Conservation (phyloP, 2,888 invertebrate species). For the Hololepta plana region DNA sequence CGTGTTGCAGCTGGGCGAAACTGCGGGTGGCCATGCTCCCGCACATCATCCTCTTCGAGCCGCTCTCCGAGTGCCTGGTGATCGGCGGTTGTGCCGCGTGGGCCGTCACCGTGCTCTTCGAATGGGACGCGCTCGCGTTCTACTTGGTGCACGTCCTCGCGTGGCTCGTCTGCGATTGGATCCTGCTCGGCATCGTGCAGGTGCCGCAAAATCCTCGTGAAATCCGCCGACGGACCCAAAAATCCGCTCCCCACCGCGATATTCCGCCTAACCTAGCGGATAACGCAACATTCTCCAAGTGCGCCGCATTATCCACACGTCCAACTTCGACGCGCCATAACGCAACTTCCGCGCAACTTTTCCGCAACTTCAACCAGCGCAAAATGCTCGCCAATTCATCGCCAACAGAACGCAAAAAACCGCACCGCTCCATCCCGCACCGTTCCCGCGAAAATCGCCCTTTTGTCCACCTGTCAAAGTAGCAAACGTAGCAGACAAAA, state of each 20-base stretch:
- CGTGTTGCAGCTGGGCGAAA: slow-evolving; percentile 69
- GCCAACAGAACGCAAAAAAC: too few species aligned
- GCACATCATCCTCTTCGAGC: slow-evolving; percentile 77
- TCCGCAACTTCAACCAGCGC: too few species aligned
- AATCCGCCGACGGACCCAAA: neutral
- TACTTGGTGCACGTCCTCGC: slow-evolving; percentile 80
- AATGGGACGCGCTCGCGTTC: slow-evolving; percentile 79
- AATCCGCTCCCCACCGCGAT: neutral
- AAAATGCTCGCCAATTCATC: too few species aligned
- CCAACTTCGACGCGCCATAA: too few species aligned
- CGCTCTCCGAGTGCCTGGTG: slow-evolving; percentile 87
- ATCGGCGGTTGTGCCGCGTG: slow-evolving; percentile 83
- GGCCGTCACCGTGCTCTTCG: slow-evolving; percentile 66
- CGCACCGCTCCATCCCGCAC: too few species aligned
- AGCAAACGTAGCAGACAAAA: too few species aligned
- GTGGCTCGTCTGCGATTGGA: slow-evolving; percentile 95
- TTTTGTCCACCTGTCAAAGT: too few species aligned
- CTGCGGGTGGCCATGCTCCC: slow-evolving; percentile 92
- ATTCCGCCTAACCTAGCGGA: neutral
- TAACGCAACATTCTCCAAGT: neutral
- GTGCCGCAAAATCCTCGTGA: too few species aligned
- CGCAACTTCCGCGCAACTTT: too few species aligned
- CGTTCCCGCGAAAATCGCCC: too few species aligned
- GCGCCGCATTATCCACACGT: too few species aligned
- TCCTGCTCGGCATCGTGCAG: slow-evolving; percentile 74